phyloP scores from a whole-genome alignment of 1,140 invertebrate species.

The Acromyrmex charruanus region DNA sequence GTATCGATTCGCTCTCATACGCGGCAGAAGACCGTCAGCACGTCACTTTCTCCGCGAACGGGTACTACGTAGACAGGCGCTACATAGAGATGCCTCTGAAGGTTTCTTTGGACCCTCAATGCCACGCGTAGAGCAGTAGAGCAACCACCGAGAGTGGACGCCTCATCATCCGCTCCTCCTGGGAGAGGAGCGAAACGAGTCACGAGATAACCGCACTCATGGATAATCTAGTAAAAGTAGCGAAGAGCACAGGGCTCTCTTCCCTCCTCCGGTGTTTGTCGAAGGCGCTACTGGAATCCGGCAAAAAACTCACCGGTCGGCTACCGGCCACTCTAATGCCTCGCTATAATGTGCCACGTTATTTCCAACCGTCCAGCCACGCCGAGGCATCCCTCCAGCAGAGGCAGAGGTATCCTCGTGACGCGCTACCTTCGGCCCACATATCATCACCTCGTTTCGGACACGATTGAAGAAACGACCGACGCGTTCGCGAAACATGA shows the following conservation, averaged over 20 bases:
- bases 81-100: slow-evolving; percentile 57
- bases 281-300: slow-evolving; percentile 85
- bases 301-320: slow-evolving; percentile 83
- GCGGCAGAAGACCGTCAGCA: slow-evolving; percentile 29
- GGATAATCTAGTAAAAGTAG: slow-evolving; percentile 83
- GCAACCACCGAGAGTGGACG: background rate
- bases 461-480: background rate
- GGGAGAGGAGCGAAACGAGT: slow-evolving; percentile 78
- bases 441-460: slow-evolving; percentile 56
- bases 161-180: slow-evolving; percentile 34
- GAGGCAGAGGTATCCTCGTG: slow-evolving; percentile 41
- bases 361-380: slow-evolving; percentile 75
- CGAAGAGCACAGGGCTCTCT: slow-evolving; percentile 72
- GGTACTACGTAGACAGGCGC: slow-evolving; percentile 6
- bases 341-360: slow-evolving; percentile 82
- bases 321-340: slow-evolving; percentile 84
- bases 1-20: slow-evolving; percentile 50
- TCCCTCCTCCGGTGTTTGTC: slow-evolving; percentile 81
- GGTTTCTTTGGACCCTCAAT: slow-evolving; percentile 61
- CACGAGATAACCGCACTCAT: slow-evolving; percentile 74
- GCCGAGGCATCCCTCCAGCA: slow-evolving; percentile 3
- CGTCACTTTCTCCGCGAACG: slow-evolving; percentile 73
- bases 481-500: background rate
- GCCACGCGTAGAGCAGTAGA: background rate
- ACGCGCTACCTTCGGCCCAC: slow-evolving; percentile 36